Conservation (phyloP, 2,888 invertebrate species). For the Erpobdella octoculata region DNA sequence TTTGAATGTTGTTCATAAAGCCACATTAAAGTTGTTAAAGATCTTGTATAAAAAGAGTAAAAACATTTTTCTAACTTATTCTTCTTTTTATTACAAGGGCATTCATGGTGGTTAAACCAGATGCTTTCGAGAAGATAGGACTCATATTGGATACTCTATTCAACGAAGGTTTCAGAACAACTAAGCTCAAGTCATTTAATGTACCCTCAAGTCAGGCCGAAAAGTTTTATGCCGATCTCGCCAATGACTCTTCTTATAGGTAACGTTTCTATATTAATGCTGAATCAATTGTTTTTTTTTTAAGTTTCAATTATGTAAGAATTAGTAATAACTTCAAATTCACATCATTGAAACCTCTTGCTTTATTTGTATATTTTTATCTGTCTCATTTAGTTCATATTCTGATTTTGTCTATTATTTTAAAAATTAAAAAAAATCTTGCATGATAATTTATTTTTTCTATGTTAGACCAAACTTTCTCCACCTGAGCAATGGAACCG, state of each 20-base stretch:
- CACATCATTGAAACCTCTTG: background rate
- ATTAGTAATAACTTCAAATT: background rate
- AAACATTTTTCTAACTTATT: background rate
- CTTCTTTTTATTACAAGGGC: slow-evolving; percentile 52
- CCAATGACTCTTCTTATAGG: slow-evolving; percentile 46
- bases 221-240: slow-evolving; percentile 55
- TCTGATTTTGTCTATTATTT: too few relatives aligned
- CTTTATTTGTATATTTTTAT: background rate
- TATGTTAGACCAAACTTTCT: slow-evolving; percentile 57
- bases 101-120: slow-evolving; percentile 70
- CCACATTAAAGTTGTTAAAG: too few relatives aligned
- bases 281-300: background rate
- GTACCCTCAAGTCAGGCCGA: slow-evolving; percentile 63
- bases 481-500: slow-evolving; percentile 63
- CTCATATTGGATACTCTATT: slow-evolving; percentile 66
- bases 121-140: slow-evolving; percentile 64
- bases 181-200: slow-evolving; percentile 66
- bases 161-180: slow-evolving; percentile 57
- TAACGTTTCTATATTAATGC: slow-evolving; percentile 39
- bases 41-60: too few relatives aligned
- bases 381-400: too few relatives aligned
- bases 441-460: too few relatives aligned
- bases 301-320: background rate
- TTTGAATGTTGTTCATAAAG: background rate
- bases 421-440: background rate